Percentiles rank a stretch among this genome's conserved stretches.
These are phyloP conservation scores for Oryzias melastigma DNA, from an alignment of 2,113 vertebrate species.

Conservation along the genomic window DNA sequence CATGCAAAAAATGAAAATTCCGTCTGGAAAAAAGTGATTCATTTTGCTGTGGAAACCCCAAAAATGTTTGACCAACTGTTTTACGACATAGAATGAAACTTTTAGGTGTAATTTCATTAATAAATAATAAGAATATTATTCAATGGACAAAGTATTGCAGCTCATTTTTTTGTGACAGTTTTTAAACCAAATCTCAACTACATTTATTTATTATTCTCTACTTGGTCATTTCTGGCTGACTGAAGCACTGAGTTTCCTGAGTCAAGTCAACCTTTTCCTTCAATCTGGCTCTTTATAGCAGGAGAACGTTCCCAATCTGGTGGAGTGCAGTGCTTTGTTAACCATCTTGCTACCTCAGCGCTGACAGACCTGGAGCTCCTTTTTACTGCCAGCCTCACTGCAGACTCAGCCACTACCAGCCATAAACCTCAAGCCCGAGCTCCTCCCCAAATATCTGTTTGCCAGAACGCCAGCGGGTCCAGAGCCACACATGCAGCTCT, in stretches of 20 bases:
- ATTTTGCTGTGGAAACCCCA: too few species aligned
- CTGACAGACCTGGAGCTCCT: slow-evolving; percentile 61
- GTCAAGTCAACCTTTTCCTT: background rate
- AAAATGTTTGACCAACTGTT: too few species aligned
- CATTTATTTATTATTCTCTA: too few species aligned
- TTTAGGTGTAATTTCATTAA: too few species aligned
- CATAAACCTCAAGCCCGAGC: slow-evolving; percentile 41
- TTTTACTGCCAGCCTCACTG: slow-evolving; percentile 66
- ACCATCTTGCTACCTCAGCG: slow-evolving; percentile 64
- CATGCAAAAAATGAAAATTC: too few species aligned
- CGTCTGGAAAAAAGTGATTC: too few species aligned
- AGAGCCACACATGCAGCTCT: slow-evolving; percentile 8
- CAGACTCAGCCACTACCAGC: slow-evolving; percentile 33
- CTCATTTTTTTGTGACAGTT: too few species aligned
- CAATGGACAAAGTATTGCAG: too few species aligned
- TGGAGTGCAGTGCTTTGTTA: slow-evolving; percentile 30
- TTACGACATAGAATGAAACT: too few species aligned
- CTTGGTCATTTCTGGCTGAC: too few species aligned
- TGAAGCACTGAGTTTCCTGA: background rate
- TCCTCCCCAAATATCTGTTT: slow-evolving; percentile 9
- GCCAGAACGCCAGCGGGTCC: slow-evolving; percentile 21
- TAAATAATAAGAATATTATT: too few species aligned
- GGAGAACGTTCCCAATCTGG: background rate
- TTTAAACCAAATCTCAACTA: too few species aligned
- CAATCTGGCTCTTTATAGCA: background rate